Conservation (phyloP, 1,140 invertebrate species). For the Microplitis mediator region DNA sequence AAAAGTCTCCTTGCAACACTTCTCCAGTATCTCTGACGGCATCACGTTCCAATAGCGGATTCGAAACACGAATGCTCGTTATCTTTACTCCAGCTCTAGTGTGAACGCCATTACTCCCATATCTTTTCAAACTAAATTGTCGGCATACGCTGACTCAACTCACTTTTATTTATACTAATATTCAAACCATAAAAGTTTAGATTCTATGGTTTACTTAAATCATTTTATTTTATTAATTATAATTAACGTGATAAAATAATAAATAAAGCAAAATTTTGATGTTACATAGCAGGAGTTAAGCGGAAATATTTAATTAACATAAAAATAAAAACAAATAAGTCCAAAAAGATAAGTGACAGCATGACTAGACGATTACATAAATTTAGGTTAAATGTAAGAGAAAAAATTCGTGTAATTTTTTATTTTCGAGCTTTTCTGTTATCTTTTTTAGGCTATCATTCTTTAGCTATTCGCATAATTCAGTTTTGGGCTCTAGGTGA, state of each 20-base stretch:
- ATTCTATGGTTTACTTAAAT: too few relatives aligned
- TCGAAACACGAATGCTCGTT: conserved; percentile 32
- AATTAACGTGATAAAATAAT: too few relatives aligned
- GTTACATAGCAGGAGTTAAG: neutral
- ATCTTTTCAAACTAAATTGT: neutral
- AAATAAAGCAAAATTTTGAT: neutral
- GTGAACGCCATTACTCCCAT: conserved; percentile 1
- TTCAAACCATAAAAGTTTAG: too few relatives aligned
- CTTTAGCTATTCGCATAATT: neutral
- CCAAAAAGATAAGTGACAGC: neutral
- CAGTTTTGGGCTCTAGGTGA: neutral
- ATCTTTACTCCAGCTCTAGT: neutral
- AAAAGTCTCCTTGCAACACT: neutral
- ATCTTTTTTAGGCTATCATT: neutral
- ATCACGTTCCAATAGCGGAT: conserved; percentile 27
- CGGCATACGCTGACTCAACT: too few relatives aligned
- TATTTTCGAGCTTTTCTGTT: neutral
- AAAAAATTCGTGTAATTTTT: neutral
- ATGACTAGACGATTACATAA: neutral
- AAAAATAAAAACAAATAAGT: neutral
- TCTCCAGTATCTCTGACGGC: conserved; percentile 14
- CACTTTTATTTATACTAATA: too few relatives aligned
- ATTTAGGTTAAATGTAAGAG: neutral
- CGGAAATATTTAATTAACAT: neutral
- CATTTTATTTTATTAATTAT: too few relatives aligned